phyloP scores from a whole-genome alignment of 2,888 invertebrate species.

The Eudasyphora cyanicolor region DNA sequence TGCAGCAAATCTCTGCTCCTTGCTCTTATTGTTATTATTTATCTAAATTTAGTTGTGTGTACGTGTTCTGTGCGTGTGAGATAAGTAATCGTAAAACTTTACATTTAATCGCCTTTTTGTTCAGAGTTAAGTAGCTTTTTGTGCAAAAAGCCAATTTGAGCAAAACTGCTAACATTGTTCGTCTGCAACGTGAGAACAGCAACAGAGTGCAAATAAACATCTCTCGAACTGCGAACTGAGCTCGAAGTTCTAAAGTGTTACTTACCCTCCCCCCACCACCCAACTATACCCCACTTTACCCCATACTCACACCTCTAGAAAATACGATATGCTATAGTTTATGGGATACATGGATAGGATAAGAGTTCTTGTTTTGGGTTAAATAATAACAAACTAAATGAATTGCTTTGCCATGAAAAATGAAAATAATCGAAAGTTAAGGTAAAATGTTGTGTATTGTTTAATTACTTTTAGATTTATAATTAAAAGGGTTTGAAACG shows the following conservation, averaged over 20 bases:
- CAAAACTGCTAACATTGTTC: constrained; percentile 49
- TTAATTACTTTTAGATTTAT: not conserved
- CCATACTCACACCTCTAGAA: too few relatives aligned
- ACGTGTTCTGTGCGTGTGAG: constrained; percentile 48
- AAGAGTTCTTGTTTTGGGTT: not conserved
- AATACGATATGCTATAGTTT: not conserved
- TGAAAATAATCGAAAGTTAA: not conserved
- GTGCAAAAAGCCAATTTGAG: constrained; percentile 54
- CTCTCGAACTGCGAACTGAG: not conserved
- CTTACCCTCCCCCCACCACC: not conserved
- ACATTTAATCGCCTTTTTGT: not conserved
- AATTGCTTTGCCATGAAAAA: not conserved
- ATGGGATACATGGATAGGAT: not conserved
- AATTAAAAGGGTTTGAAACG: not conserved
- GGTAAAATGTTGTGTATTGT: not conserved
- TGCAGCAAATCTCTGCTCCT: not conserved
- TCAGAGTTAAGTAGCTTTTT: constrained; percentile 28
- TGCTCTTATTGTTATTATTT: not conserved
- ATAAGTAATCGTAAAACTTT: constrained; percentile 30
- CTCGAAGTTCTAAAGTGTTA: not conserved
- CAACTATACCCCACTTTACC: too few relatives aligned
- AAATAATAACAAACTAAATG: constrained; percentile 1
- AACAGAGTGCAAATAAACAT: not conserved
- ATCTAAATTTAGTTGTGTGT: not conserved
- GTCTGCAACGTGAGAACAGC: not conserved